Evolutionary conservation across 2,113 vertebrate species (phyloP), one percentile per base, ranked within the genome.

Genomic region (Trematomus loennbergii): DNA sequence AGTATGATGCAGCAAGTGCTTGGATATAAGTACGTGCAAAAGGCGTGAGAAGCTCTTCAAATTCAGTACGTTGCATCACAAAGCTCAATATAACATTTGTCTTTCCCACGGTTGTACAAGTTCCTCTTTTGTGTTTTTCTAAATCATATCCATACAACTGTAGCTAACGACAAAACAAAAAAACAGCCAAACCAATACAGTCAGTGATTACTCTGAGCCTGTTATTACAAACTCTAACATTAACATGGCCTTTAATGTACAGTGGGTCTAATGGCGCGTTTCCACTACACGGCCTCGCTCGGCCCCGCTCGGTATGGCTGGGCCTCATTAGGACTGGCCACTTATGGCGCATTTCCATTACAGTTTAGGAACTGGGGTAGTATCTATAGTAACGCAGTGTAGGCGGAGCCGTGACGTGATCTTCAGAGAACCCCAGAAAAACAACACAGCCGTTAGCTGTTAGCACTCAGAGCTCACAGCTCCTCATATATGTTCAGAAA

Each of bases 261-360:
- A 22, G 81, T 50, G 36, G 74, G 29, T 71, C 54, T 29, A 22
- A n/a, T n/a, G n/a, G n/a, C n/a, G n/a, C n/a, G n/a, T n/a, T n/a
- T n/a, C n/a, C n/a, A n/a, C n/a, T n/a, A n/a, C n/a, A n/a, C n/a
- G n/a, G n/a, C n/a, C n/a, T n/a, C n/a, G n/a, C n/a, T n/a, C n/a
- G n/a, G n/a, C n/a, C n/a, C n/a, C n/a, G n/a, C n/a, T n/a, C n/a
- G n/a, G n/a, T n/a, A n/a, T n/a, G n/a, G n/a, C n/a, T n/a, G n/a
- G n/a, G n/a, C n/a, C n/a, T n/a, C n/a, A n/a, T n/a, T n/a, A n/a
- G n/a, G n/a, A n/a, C n/a, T n/a, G n/a, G n/a, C n/a, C n/a, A n/a
- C n/a, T n/a, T n/a, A n/a, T n/a, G n/a, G n/a, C n/a, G n/a, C n/a
- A n/a, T n/a, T n/a, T n/a, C n/a, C n/a, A n/a, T n/a, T n/a, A n/a